Conservation (phyloP, 2,888 invertebrate genomes). For the Leucozona laternaria region DNA sequence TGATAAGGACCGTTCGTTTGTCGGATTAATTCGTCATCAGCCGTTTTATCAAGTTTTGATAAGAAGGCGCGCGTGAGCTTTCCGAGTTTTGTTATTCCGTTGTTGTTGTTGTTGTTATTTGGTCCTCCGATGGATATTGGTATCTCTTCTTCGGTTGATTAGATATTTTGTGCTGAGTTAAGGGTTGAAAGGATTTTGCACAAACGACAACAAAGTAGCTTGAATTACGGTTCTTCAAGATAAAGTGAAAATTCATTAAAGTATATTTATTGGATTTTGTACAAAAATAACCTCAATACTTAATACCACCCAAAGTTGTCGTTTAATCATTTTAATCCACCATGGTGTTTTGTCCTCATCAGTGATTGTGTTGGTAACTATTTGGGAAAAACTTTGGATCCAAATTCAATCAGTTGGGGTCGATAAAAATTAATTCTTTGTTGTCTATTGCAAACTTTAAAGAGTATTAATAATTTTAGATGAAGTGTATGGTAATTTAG, state of each 20-base stretch:
- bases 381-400: background rate
- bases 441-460: background rate
- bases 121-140: conserved; percentile 29
- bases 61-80: conserved; percentile 73
- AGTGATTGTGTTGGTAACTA: background rate
- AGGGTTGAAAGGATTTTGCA: background rate
- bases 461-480: background rate
- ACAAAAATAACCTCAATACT: background rate
- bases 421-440: background rate
- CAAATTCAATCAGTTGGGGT: background rate
- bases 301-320: background rate
- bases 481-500: background rate
- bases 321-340: background rate
- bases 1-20: conserved; percentile 72
- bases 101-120: conserved; percentile 11
- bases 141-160: conserved; percentile 35
- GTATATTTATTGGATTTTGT: conserved; percentile 7
- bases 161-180: conserved; percentile 16
- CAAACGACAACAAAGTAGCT: conserved; percentile 18
- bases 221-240: background rate
- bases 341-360: background rate
- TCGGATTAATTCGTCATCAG: conserved; percentile 67
- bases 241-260: conserved; percentile 5
- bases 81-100: conserved; percentile 12
- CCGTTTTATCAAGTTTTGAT: conserved; percentile 66